These are phyloP conservation scores for Caenorhabditis sp. DNA, from an alignment of 2,888 invertebrate species.

Conservation along the genomic window DNA sequence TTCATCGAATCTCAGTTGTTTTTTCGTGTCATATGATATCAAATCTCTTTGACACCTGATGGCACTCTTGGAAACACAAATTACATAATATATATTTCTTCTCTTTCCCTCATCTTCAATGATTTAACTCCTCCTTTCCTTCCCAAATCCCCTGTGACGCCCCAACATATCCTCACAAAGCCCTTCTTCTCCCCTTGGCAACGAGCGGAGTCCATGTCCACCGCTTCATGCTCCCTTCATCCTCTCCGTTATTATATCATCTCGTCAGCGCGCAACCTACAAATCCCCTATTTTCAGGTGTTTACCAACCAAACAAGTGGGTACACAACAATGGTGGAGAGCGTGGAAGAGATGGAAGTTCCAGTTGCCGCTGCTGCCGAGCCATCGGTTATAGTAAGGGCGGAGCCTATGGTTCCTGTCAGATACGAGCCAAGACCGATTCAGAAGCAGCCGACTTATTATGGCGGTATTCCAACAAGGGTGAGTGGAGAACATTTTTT, in stretches of 20 bases:
- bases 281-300: conserved; percentile 7
- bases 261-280: not conserved
- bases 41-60: too few relatives aligned
- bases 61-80: not conserved
- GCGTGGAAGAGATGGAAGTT: conserved; percentile 3
- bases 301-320: not conserved
- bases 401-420: not conserved
- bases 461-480: conserved; percentile 11
- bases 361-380: not conserved
- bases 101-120: not conserved
- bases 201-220: not conserved
- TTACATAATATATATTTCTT: not conserved
- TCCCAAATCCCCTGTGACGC: not conserved
- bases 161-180: not conserved
- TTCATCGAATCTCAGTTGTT: not conserved
- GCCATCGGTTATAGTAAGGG: conserved; percentile 2
- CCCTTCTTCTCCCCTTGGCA: not conserved
- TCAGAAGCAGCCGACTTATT: not conserved
- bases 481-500: too few relatives aligned
- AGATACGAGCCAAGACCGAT: not conserved
- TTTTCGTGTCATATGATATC: too few relatives aligned
- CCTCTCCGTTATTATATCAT: not conserved
- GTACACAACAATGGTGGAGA: not conserved
- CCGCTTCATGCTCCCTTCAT: not conserved
- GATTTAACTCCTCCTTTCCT: not conserved